These are phyloP conservation scores for Synanthedon tipuliformis DNA, from an alignment of 2,888 invertebrate genomes.

Conservation along the genomic window DNA sequence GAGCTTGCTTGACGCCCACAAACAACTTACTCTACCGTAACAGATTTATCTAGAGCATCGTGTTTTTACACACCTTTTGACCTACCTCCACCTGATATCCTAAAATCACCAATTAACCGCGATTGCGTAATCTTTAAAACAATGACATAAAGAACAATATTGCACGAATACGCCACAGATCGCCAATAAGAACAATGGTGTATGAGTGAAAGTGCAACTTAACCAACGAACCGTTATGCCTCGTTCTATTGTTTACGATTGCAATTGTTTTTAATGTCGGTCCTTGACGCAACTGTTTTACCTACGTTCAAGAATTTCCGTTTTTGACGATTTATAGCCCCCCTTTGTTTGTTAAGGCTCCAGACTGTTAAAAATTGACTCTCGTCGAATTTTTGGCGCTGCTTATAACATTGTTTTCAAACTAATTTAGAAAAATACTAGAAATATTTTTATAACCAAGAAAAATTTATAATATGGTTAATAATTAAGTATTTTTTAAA, in stretches of 20 bases:
- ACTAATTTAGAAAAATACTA: too few species aligned
- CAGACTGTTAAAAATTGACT: too few species aligned
- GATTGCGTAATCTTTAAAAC: constrained; percentile 38
- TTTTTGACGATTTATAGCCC: neutral
- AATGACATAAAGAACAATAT: constrained; percentile 34
- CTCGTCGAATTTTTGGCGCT: too few species aligned
- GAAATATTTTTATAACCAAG: too few species aligned
- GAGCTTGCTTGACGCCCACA: constrained; percentile 2
- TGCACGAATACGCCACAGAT: constrained; percentile 29
- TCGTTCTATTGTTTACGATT: constrained; percentile 48
- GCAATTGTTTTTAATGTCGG: constrained; percentile 52
- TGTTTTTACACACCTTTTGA: constrained; percentile 8
- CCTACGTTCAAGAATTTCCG: constrained; percentile 11
- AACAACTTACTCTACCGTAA: constrained; percentile 15
- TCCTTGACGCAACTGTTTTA: constrained; percentile 49
- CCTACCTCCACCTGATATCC: constrained; percentile 21
- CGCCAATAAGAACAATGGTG: constrained; percentile 53
- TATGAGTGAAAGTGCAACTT: constrained; percentile 57
- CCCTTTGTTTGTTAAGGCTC: too few species aligned
- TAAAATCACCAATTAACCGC: constrained; percentile 14
- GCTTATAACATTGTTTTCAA: too few species aligned
- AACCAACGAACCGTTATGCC: constrained; percentile 46
- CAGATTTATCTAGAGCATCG: constrained; percentile 7
- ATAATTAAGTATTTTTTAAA: too few species aligned
- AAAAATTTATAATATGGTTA: too few species aligned